Evolutionary conservation across 2,888 invertebrate species (phyloP).

Genomic region (Parascotia fuliginaria): DNA sequence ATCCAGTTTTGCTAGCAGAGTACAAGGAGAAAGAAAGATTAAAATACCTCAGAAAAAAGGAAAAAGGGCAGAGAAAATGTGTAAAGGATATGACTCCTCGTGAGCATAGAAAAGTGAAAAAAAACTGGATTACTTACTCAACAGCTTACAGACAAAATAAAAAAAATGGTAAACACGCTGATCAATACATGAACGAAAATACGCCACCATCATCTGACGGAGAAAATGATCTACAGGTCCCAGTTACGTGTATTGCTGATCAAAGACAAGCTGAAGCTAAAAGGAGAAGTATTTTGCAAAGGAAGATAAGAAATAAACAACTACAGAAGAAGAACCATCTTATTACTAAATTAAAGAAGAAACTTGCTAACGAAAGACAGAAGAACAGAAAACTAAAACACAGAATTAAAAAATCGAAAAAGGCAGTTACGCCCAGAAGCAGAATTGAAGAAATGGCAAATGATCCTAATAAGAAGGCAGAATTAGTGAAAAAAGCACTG

Average conservation of each 20-base stretch:
- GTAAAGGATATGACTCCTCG: too few relatives aligned
- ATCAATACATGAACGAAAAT: too few relatives aligned
- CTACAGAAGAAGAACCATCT: conserved; percentile 1
- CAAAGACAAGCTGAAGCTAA: background rate
- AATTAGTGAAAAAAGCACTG: background rate
- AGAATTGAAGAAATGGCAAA: background rate
- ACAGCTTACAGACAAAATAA: too few relatives aligned
- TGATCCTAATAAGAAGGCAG: background rate
- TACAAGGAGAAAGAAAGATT: too few relatives aligned
- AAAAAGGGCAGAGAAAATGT: too few relatives aligned
- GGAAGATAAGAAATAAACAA: background rate
- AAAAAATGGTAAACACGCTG: too few relatives aligned
- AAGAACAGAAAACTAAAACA: background rate
- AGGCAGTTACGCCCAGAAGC: background rate
- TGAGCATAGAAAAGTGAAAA: too few relatives aligned
- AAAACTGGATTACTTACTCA: too few relatives aligned
- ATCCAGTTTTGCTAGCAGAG: too few relatives aligned
- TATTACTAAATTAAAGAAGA: background rate
- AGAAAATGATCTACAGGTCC: too few relatives aligned
- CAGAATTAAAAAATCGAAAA: background rate
- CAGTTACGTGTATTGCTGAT: background rate
- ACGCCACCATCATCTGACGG: too few relatives aligned
- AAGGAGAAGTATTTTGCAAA: background rate
- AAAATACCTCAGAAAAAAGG: too few relatives aligned
- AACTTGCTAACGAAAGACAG: background rate